Evolutionary conservation across 2,113 vertebrate genomes (phyloP).

Genomic region (Vanacampus margaritifer): DNA sequence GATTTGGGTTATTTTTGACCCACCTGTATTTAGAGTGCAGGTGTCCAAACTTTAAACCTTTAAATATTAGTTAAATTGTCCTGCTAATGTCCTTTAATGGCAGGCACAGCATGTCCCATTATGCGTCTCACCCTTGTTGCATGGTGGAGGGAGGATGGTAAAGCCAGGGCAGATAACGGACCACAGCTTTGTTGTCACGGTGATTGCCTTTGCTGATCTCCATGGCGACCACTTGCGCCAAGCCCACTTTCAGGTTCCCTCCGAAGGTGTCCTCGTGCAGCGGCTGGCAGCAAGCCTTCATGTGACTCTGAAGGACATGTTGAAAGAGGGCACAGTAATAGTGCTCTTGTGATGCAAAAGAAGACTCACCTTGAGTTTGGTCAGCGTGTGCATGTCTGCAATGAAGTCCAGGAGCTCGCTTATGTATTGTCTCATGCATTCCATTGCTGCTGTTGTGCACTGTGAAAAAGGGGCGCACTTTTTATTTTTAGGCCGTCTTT

Average conservation of each 20-base stretch:
- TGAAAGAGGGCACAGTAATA: background rate
- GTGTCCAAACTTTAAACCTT: too few relatives aligned
- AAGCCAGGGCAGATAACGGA: constrained; percentile 94
- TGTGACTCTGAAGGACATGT: constrained; percentile 82
- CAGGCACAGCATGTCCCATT: too few relatives aligned
- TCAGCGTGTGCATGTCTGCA: constrained; percentile 97
- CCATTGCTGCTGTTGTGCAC: constrained; percentile 97
- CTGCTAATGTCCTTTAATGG: background rate
- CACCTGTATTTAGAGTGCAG: too few relatives aligned
- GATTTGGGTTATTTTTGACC: too few relatives aligned
- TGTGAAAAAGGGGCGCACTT: constrained; percentile 58
- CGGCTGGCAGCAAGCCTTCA: constrained; percentile 98
- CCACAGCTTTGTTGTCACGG: constrained; percentile 95
- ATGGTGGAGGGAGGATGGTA: constrained; percentile 96
- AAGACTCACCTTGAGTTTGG: constrained; percentile 88
- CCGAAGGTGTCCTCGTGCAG: constrained; percentile 97
- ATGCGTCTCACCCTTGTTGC: constrained; percentile 89
- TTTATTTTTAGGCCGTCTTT: constrained; percentile 52
- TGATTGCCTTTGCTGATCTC: constrained; percentile 97
- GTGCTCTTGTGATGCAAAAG: background rate
- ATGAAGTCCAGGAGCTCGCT: constrained; percentile 94
- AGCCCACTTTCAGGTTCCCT: constrained; percentile 95
- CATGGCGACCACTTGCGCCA: constrained; percentile 95
- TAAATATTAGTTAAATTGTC: background rate
- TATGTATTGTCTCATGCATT: constrained; percentile 91